These are phyloP conservation scores for Otolemur crassicaudatus DNA, from an alignment of 2,797 vertebrate species.

Conservation along the genomic window DNA sequence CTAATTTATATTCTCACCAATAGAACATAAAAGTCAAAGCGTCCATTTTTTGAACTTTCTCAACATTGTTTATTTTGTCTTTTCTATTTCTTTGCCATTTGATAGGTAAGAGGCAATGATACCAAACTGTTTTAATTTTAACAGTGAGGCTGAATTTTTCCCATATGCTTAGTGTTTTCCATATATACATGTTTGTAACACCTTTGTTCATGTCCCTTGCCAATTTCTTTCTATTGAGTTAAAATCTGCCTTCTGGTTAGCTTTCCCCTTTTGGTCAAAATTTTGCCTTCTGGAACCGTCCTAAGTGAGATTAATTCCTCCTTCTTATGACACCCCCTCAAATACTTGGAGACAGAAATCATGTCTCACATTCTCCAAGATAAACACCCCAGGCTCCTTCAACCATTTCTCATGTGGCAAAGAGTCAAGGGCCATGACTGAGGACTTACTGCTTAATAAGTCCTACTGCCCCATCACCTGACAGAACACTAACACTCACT, in stretches of 20 bases:
- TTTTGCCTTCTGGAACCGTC: constrained; percentile 30
- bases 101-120: not conserved
- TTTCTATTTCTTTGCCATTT: not conserved
- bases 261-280: not conserved
- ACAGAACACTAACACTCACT: rapidly evolving
- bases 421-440: not conserved
- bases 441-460: not conserved
- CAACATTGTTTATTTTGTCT: not conserved
- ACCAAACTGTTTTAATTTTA: not conserved
- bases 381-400: constrained; percentile 50
- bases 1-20: not conserved
- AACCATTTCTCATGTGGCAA: not conserved
- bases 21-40: not conserved
- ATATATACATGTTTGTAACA: not conserved
- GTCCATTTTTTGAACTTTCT: not conserved
- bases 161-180: not conserved
- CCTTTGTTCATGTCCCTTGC: not conserved
- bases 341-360: constrained; percentile 74
- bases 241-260: constrained; percentile 8
- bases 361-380: constrained; percentile 68
- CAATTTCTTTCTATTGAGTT: not conserved
- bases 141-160: not conserved
- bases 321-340: constrained; percentile 74
- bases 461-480: not conserved
- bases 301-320: constrained; percentile 27